These are phyloP conservation scores for Temnothorax nylanderi DNA, from an alignment of 1,140 invertebrate genomes.

Conservation along the genomic window DNA sequence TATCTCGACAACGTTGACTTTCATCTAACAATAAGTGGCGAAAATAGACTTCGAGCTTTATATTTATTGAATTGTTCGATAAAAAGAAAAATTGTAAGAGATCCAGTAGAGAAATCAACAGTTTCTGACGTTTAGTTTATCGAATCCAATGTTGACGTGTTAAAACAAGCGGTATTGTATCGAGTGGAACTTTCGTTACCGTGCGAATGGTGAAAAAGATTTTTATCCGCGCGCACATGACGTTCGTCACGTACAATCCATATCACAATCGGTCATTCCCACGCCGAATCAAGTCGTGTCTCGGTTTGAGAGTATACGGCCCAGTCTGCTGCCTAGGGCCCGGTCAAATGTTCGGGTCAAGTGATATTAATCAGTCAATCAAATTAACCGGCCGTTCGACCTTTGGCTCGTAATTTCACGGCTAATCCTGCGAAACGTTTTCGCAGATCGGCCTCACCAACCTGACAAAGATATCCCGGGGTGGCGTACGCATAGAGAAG, in stretches of 20 bases:
- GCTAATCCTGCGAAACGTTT: constrained; percentile 53
- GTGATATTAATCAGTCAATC: constrained; percentile 73
- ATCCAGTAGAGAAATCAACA: background rate
- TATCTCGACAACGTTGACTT: background rate
- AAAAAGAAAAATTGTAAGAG: background rate
- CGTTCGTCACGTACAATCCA: constrained; percentile 39
- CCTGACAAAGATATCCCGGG: constrained; percentile 89
- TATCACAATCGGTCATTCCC: constrained; percentile 70
- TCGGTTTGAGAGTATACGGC: constrained; percentile 59
- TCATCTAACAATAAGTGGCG: background rate
- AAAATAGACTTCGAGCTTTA: background rate
- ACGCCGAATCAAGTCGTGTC: constrained; percentile 71
- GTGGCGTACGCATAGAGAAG: constrained; percentile 90
- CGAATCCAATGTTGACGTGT: background rate
- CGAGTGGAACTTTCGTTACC: background rate
- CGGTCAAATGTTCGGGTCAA: constrained; percentile 72
- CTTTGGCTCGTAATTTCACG: constrained; percentile 59
- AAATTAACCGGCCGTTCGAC: constrained; percentile 69
- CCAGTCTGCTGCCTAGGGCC: constrained; percentile 54
- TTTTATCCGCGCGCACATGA: constrained; percentile 22
- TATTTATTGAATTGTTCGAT: background rate
- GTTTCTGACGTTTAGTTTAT: background rate
- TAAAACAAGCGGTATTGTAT: background rate
- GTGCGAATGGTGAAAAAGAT: background rate
- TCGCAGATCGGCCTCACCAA: constrained; percentile 88